Conservation (phyloP, 2,888 invertebrate genomes). For the Hedya salicella region DNA sequence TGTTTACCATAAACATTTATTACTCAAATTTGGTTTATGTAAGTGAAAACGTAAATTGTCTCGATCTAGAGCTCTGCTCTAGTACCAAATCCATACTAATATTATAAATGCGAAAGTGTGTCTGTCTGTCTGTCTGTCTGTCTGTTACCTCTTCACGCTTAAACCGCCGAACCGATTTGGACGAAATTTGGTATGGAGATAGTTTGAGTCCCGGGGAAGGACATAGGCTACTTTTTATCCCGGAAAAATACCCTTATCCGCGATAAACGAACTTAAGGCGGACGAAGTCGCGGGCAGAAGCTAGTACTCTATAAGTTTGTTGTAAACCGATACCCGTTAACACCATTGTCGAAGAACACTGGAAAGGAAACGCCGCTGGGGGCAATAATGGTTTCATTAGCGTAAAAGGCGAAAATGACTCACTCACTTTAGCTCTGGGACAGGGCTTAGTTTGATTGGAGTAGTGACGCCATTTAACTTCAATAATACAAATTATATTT, state of each 20-base stretch:
- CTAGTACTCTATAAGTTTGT: conserved; percentile 1
- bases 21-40: background rate
- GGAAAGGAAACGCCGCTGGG: conserved; percentile 48
- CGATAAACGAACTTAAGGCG: too few species aligned
- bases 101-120: too few species aligned
- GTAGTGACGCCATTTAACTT: conserved; percentile 36
- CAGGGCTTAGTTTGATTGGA: conserved; percentile 34
- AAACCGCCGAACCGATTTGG: too few species aligned
- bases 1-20: too few species aligned
- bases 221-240: too few species aligned
- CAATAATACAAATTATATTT: conserved; percentile 13
- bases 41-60: background rate
- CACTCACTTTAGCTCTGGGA: conserved; percentile 47
- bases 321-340: conserved; percentile 22
- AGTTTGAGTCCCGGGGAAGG: too few species aligned
- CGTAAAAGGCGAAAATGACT: conserved; percentile 61
- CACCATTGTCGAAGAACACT: conserved; percentile 34
- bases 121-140: too few species aligned
- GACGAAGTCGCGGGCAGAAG: too few species aligned
- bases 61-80: background rate
- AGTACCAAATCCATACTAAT: too few species aligned
- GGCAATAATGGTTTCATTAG: conserved; percentile 56
- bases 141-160: too few species aligned
- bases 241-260: too few species aligned
- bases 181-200: too few species aligned